Evolutionary conservation across 2,113 vertebrate genomes (phyloP).

Genomic region (Semnopithecus entellus): DNA sequence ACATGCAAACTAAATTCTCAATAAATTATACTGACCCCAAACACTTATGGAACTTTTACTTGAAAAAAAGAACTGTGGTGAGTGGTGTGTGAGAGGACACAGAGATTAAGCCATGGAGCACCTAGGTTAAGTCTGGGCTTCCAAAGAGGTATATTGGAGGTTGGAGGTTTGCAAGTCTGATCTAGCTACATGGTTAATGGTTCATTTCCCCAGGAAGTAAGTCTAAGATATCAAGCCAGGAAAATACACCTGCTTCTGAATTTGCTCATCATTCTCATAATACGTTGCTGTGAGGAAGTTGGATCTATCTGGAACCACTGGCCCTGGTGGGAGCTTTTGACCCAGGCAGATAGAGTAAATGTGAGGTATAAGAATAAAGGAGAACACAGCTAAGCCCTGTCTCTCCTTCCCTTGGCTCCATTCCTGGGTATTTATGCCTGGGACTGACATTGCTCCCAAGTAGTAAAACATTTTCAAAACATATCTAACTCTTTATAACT

Average conservation of each 20-base stretch:
- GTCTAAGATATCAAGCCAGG: not conserved
- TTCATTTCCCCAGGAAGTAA: not conserved
- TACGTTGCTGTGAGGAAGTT: not conserved
- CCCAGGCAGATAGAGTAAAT: not conserved
- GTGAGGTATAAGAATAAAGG: not conserved
- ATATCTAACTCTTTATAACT: not conserved
- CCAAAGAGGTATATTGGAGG: not conserved
- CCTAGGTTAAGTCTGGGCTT: not conserved
- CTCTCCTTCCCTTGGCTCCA: too few relatives aligned
- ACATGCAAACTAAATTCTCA: not conserved
- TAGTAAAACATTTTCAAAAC: not conserved
- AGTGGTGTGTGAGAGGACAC: not conserved
- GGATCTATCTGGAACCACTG: not conserved
- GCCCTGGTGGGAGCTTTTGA: not conserved
- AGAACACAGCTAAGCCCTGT: not conserved
- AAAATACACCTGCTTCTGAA: not conserved
- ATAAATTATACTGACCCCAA: not conserved
- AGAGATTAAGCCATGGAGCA: not conserved
- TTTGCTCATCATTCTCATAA: not conserved
- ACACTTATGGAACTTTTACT: not conserved
- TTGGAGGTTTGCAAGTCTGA: not conserved
- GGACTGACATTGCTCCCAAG: not conserved
- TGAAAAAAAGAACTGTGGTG: not conserved
- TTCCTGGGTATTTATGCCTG: not conserved
- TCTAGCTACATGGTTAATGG: not conserved